phyloP scores from a whole-genome alignment of 2,888 invertebrate species.

The Incurvaria masculella region DNA sequence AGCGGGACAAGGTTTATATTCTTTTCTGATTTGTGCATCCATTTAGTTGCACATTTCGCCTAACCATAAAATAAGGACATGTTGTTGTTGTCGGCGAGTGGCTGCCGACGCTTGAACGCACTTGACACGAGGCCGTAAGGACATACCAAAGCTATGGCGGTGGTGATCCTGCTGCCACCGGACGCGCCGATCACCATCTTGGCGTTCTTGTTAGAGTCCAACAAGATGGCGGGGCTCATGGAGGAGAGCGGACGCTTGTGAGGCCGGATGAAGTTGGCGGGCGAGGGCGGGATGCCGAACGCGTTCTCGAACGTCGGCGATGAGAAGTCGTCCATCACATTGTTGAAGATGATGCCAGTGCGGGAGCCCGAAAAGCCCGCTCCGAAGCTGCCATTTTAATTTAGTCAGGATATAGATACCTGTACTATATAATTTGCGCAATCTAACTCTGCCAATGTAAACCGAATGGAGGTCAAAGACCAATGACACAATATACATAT shows the following conservation, averaged over 20 bases:
- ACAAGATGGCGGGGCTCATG: constrained; percentile 79
- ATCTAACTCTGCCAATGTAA: no score
- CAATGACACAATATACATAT: constrained; percentile 20
- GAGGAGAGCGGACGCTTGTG: constrained; percentile 84
- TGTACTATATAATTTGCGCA: no score
- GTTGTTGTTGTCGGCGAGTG: no score
- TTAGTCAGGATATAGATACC: no score
- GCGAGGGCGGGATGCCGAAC: constrained; percentile 72
- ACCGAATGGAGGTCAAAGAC: no score
- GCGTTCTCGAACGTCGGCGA: constrained; percentile 67
- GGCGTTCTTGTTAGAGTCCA: constrained; percentile 63
- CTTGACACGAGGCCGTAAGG: no score
- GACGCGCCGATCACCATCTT: constrained; percentile 76
- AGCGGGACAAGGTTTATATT: no score
- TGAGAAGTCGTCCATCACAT: constrained; percentile 95
- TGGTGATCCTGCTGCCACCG: constrained; percentile 80
- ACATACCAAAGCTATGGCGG: constrained; percentile 64
- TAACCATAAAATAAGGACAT: neutral
- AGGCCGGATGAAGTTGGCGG: constrained; percentile 75
- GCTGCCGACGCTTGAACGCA: no score
- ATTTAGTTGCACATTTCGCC: no score
- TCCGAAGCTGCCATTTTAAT: constrained; percentile 89
- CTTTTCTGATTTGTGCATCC: no score
- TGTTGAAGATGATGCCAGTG: constrained; percentile 91
- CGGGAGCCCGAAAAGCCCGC: constrained; percentile 71